Percentiles rank a stretch among this genome's conserved stretches.
Conservation (phyloP, 2,888 invertebrate species). For the Mesodorylaimus sp. region DNA sequence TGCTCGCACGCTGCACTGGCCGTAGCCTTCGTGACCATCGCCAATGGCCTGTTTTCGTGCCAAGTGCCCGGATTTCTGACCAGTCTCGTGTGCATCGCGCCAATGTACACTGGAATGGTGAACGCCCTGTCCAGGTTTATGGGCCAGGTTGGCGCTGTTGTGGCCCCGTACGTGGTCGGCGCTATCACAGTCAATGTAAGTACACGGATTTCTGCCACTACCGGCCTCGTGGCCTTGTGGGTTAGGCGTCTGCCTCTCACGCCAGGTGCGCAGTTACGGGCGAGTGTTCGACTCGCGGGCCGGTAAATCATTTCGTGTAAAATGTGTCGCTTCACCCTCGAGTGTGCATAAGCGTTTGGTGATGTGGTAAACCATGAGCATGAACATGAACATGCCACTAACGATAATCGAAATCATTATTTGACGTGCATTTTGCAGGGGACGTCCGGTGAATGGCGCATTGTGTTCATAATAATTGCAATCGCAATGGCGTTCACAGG, state of each 20-base stretch:
- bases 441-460: neutral
- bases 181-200: neutral
- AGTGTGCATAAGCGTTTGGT: too few relatives aligned
- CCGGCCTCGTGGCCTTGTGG: too few relatives aligned
- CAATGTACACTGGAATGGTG: neutral
- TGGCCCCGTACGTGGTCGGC: neutral
- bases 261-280: too few relatives aligned
- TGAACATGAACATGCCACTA: too few relatives aligned
- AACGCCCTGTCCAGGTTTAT: neutral
- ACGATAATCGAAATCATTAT: too few relatives aligned
- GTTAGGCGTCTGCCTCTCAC: too few relatives aligned
- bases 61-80: neutral
- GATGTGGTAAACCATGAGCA: too few relatives aligned
- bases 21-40: neutral
- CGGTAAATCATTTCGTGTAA: too few relatives aligned
- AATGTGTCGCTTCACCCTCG: too few relatives aligned
- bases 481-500: neutral
- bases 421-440: neutral
- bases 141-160: neutral
- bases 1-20: neutral
- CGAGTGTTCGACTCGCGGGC: too few relatives aligned
- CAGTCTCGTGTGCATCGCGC: neutral
- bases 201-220: too few relatives aligned
- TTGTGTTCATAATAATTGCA: neutral
- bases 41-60: neutral